Evolutionary conservation across 2,888 invertebrate species (phyloP).

Genomic region (Troilus luridus): DNA sequence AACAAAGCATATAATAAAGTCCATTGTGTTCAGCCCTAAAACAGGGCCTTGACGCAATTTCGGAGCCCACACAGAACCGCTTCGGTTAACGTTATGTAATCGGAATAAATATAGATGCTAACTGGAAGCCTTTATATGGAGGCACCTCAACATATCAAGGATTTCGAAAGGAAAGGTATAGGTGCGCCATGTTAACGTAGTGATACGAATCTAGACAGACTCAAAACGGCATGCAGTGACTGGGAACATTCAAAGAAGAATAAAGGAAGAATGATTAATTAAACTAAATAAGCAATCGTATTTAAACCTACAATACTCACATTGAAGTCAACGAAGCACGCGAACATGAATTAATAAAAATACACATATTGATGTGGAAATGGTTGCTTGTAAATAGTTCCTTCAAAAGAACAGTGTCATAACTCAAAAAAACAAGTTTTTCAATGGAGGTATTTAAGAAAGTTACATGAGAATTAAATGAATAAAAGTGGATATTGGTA

Average conservation of each 20-base stretch:
- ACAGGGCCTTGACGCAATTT: neutral
- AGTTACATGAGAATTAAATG: no score
- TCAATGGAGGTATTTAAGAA: no score
- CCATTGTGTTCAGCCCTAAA: neutral
- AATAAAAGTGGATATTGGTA: no score
- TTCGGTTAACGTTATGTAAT: neutral
- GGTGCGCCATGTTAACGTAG: neutral
- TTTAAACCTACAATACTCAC: no score
- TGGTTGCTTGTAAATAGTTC: no score
- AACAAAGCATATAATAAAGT: neutral
- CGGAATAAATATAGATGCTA: neutral
- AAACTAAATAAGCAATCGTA: no score
- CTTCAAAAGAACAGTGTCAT: no score
- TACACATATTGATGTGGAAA: no score
- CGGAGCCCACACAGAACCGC: slow-evolving; percentile 3
- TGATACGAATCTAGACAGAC: neutral
- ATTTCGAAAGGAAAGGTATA: neutral
- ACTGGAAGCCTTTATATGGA: neutral
- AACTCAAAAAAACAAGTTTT: no score
- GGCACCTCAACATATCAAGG: neutral
- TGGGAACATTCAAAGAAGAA: neutral
- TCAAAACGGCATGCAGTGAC: neutral
- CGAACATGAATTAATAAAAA: no score
- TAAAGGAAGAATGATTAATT: neutral
- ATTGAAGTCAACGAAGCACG: no score